Evolutionary conservation across 2,888 invertebrate genomes (phyloP), one percentile per base, ranked within the genome.

Genomic region (Mycalesis mineus): DNA sequence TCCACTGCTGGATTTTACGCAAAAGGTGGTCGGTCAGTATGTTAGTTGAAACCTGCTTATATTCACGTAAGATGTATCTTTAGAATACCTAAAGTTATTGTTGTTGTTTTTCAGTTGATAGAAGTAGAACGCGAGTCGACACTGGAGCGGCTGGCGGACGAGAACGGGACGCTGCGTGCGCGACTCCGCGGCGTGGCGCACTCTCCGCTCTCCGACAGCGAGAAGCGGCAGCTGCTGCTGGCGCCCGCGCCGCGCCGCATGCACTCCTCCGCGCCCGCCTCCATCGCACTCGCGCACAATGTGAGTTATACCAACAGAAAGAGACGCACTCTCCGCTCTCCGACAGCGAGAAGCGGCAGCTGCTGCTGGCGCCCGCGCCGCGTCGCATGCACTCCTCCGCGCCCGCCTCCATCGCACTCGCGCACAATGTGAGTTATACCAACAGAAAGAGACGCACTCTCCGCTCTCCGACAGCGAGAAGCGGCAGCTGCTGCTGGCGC

Each of bases 251-350:
- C 88, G 69, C 74, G 72, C 84, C 91, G 94, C 69, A 91, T 95
- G 79, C 95, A 95, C 77, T 94, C 93, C 71, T 95, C 95, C 50
- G 95, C 95, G 50, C 95, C 95, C 14, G 94, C 94, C n/a, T 95
- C 95, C 55, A 95, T 95, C 71, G 95, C 87, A 90, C 94, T 73
- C 17, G 86, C 87, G 8, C 80, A 81, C 64, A 86, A 86, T 63
- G 88, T 89, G 55, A 69, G 76, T 22, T n/a, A 22, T 22, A 22
- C 22, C 3, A 22, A 22, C 22, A 22, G 22, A 22, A 22, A 2
- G 22, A 4, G 22, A 5, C 22, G 22, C 22, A 22, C 22, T 22
- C 22, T 22, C 22, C 22, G 22, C 22, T 22, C 22, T 22, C 22
- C 22, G 22, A 22, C 22, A 22, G 94, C 70, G 95, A 95, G 88